Evolutionary conservation across 2,797 vertebrate species (phyloP).

Genomic region (Pteropus rufus): DNA sequence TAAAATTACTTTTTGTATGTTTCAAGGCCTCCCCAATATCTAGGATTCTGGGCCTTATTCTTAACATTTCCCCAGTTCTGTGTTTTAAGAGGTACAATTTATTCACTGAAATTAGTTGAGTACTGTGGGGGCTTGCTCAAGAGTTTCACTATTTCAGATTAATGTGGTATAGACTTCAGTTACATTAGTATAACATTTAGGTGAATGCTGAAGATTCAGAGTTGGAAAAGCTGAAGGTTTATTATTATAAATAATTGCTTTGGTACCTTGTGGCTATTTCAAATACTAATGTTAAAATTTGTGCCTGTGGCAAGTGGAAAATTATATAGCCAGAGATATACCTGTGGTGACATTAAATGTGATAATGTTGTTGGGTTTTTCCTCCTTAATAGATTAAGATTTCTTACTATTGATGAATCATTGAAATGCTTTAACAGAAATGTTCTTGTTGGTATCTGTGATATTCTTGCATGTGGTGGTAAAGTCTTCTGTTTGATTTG

Average conservation of each 20-base stretch:
- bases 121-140: not conserved
- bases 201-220: not conserved
- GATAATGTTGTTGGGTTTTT: not conserved
- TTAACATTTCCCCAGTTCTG: not conserved
- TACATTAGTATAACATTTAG: not conserved
- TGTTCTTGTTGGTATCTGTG: not conserved
- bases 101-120: not conserved
- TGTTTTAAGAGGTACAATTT: not conserved
- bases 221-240: not conserved
- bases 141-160: not conserved
- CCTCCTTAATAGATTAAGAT: not conserved
- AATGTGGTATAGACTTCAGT: not conserved
- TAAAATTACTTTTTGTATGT: not conserved
- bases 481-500: not conserved
- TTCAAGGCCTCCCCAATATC: not conserved
- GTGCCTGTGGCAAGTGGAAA: not conserved
- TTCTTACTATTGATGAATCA: not conserved
- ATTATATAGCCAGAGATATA: not conserved
- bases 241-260: not conserved
- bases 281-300: constrained; percentile 21
- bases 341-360: not conserved
- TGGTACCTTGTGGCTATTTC: constrained; percentile 3
- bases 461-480: not conserved
- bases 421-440: not conserved
- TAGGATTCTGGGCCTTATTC: not conserved